Conservation (phyloP, 2,888 invertebrate species). For the Cabera pusaria region DNA sequence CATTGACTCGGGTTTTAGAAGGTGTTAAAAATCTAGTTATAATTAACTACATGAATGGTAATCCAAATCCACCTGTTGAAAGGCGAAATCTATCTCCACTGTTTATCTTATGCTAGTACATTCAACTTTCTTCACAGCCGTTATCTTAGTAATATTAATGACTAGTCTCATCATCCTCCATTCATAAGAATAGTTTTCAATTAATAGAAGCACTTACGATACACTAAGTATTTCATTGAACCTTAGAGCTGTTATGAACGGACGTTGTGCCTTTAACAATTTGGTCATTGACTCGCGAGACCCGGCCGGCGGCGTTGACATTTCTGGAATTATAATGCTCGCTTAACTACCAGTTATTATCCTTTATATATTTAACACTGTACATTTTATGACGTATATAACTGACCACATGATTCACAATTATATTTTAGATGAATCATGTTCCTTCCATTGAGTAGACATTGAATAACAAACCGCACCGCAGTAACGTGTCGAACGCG, state of each 20-base stretch:
- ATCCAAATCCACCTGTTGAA: slow-evolving; percentile 9
- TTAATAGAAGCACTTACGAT: slow-evolving; percentile 23
- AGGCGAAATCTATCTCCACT: slow-evolving; percentile 11
- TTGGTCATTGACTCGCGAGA: slow-evolving; percentile 53
- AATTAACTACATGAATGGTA: slow-evolving; percentile 1
- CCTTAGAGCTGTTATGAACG: slow-evolving; percentile 36
- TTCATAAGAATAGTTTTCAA: slow-evolving; percentile 28
- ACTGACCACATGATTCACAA: slow-evolving; percentile 63
- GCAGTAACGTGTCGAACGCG: slow-evolving; percentile 62
- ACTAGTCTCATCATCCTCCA: slow-evolving; percentile 28
- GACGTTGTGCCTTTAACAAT: slow-evolving; percentile 45
- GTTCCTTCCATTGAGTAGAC: slow-evolving; percentile 64
- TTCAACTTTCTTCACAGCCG: slow-evolving; percentile 26
- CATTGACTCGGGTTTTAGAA: not conserved
- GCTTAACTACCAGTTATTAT: slow-evolving; percentile 48
- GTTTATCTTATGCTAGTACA: slow-evolving; percentile 9
- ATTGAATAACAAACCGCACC: slow-evolving; percentile 66
- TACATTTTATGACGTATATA: slow-evolving; percentile 52
- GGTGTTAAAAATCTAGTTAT: too few species aligned
- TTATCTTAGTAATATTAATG: slow-evolving; percentile 31
- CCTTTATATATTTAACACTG: slow-evolving; percentile 40
- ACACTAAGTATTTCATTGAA: slow-evolving; percentile 32
- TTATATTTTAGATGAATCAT: slow-evolving; percentile 74
- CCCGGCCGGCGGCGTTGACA: slow-evolving; percentile 31
- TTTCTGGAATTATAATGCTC: slow-evolving; percentile 59